A percentile compares a stretch with the other conserved stretches of the same genome.
These are phyloP conservation scores for Pseudorhiza aurosa DNA, from an alignment of 30 jellyfish, hydroid and myxozoan species.

Conservation along the genomic window DNA sequence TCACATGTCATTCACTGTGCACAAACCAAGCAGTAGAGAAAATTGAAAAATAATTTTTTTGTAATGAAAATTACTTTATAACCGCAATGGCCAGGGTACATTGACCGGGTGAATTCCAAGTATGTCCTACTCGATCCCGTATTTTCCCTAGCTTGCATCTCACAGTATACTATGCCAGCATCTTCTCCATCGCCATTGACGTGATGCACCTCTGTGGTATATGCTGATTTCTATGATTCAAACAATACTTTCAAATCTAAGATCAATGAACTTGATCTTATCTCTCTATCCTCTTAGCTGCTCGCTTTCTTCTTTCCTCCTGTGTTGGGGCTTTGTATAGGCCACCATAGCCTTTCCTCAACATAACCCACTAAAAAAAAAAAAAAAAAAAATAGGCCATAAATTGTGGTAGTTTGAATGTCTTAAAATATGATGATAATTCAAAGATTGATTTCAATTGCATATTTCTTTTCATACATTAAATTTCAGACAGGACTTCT, in stretches of 20 bases:
- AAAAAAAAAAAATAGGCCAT: background rate
- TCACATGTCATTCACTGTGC: no score
- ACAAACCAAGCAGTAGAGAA: no score
- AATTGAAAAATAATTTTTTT: no score
- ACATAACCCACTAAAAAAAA: no score
- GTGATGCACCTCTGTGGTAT: slow-evolving; percentile 95
- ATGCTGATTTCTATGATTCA: slow-evolving; percentile 84
- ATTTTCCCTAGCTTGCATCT: slow-evolving; percentile 99
- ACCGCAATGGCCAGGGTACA: slow-evolving; percentile 99
- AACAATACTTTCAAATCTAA: background rate
- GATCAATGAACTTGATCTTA: no score
- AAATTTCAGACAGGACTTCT: no score
- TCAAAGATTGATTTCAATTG: background rate
- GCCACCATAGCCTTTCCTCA: no score
- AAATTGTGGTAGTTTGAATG: background rate
- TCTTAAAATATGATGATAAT: background rate
- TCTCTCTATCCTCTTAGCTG: no score
- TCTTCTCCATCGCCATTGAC: slow-evolving; percentile 98
- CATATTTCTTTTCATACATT: background rate
- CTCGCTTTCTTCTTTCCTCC: no score
- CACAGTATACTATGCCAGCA: slow-evolving; percentile 99
- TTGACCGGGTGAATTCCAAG: slow-evolving; percentile 75
- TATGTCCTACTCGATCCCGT: slow-evolving; percentile 85
- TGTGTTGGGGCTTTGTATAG: no score
- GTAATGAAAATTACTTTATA: slow-evolving; percentile 82